phyloP scores from a whole-genome alignment of 2,113 vertebrate genomes.

The Tympanuchus pallidicinctus region DNA sequence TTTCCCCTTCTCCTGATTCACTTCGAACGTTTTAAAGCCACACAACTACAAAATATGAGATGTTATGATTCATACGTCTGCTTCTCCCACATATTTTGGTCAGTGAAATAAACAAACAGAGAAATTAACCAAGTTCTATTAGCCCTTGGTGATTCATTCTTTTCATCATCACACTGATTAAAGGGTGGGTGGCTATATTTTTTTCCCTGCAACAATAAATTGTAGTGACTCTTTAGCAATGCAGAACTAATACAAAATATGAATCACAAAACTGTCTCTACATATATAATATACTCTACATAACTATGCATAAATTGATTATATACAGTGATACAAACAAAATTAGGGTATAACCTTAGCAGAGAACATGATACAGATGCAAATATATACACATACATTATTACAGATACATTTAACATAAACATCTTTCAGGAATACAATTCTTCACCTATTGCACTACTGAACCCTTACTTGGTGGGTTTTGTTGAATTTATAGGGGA shows the following conservation, averaged over 20 bases:
- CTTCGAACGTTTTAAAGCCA: background rate
- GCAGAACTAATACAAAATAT: background rate
- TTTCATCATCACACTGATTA: background rate
- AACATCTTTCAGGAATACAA: background rate
- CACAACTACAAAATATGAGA: background rate
- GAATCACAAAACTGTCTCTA: background rate
- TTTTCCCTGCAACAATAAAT: background rate
- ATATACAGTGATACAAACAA: background rate
- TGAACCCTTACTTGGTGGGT: background rate
- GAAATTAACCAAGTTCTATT: background rate
- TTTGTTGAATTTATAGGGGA: background rate
- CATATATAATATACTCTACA: background rate
- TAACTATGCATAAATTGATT: background rate
- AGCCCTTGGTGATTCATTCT: background rate
- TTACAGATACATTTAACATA: background rate
- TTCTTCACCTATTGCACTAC: background rate
- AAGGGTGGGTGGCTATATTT: background rate
- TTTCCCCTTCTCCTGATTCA: background rate
- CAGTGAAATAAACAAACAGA: background rate
- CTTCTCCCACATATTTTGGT: background rate
- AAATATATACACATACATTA: background rate
- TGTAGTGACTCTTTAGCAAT: background rate
- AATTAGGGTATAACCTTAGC: background rate
- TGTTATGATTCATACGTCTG: background rate
- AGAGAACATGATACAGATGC: background rate